Evolutionary conservation across 2,888 invertebrate species (phyloP), one percentile per base, ranked within the genome.

Genomic region (Rosalia funebris): DNA sequence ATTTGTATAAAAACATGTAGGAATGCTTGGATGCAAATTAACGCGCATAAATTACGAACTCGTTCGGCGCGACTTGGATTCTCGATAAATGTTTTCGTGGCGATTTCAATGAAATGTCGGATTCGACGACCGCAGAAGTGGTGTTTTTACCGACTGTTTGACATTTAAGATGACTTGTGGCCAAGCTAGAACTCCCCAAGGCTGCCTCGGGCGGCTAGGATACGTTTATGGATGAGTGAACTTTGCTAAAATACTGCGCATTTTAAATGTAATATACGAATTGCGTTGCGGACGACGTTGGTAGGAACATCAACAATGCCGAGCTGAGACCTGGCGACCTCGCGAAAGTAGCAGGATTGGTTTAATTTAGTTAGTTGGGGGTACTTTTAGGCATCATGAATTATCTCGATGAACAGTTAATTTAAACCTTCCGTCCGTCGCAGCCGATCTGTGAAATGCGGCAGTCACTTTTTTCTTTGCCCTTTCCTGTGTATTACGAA

Each of bases 101-200:
- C 15, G 11, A 25, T 52, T 60, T 57, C 54, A 34, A 39, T 46
- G 57, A 57, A 57, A 48, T 36, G 61, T 46, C 53, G 56, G 45
- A 61, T 57, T 64, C 42, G 59, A 47, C 53, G 34, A 50, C 63
- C 54, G 59, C 60, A 56, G 50, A 54, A 57, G 60, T 32, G 11
- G 45, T 32, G 47, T 63, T 66, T 60, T 64, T 59, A 63, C 62
- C 53, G 54, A 55, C 36, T 52, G 45, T 68, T 68, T 68, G 71
- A 69, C 68, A 69, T 71, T 71, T 69, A 60, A 61, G 66, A 68
- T 70, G 71, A 69, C 66, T 71, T 71, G 71, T 64, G 67, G 69
- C 62, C 62, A 55, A 60, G 59, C 65, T 61, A 60, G 57, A 52
- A 39, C 57, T 55, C 57, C 39, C 60, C 63, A 64, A 64, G 64